phyloP scores from a whole-genome alignment of 2,888 invertebrate genomes.

The Tribolium freemani region DNA sequence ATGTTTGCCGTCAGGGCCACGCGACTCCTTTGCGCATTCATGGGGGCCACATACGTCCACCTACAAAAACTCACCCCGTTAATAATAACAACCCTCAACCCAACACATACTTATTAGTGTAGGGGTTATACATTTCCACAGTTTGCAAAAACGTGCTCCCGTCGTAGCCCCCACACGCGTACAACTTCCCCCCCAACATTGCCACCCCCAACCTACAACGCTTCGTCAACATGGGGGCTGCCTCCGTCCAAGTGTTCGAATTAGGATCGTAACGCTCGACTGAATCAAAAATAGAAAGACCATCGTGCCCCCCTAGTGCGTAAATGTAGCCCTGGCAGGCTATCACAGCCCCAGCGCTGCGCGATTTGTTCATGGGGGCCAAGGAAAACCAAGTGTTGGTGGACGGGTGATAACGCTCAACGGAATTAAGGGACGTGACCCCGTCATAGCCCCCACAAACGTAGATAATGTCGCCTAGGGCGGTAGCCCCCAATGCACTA shows the following conservation, averaged over 20 bases:
- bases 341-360: conserved; percentile 67
- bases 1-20: conserved; percentile 87
- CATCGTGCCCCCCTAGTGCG: conserved; percentile 90
- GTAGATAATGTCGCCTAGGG: conserved; percentile 84
- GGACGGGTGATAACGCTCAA: conserved; percentile 84
- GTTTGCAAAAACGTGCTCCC: conserved; percentile 86
- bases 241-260: conserved; percentile 79
- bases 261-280: conserved; percentile 86
- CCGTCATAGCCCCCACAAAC: conserved; percentile 91
- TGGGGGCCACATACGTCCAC: conserved; percentile 83
- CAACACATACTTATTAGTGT: conserved; percentile 73
- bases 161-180: conserved; percentile 89
- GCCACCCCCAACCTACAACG: conserved; percentile 88
- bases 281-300: conserved; percentile 88
- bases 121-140: conserved; percentile 86
- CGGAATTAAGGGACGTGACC: conserved; percentile 84
- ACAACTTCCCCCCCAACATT: conserved; percentile 84
- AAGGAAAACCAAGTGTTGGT: conserved; percentile 82
- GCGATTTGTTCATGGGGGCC: conserved; percentile 78
- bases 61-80: conserved; percentile 60
- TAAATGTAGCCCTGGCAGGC: conserved; percentile 77
- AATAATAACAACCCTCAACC: not conserved
- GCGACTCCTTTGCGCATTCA: conserved; percentile 86
- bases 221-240: conserved; percentile 84
- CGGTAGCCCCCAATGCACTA: conserved; percentile 86